Percentiles rank a stretch among this genome's conserved stretches.
Evolutionary conservation across 1,140 invertebrate species (phyloP).

Genomic region (Leptinotarsa undecemlineata): DNA sequence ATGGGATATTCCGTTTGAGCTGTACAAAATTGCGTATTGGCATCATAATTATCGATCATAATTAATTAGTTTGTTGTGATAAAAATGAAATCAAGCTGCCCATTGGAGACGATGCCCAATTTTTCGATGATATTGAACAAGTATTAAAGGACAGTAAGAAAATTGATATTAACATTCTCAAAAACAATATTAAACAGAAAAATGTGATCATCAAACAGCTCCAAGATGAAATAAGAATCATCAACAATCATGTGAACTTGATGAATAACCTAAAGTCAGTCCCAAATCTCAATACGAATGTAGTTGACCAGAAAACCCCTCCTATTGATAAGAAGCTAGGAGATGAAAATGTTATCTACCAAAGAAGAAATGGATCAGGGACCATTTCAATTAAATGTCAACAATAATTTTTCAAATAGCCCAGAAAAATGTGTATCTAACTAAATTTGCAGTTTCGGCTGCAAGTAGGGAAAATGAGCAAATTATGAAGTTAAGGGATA

Average conservation of each 20-base stretch:
- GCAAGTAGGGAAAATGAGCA: background rate
- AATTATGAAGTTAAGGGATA: background rate
- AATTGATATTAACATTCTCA: background rate
- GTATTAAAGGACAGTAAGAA: background rate
- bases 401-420: background rate
- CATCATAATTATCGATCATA: no score
- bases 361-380: background rate
- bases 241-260: constrained; percentile 3
- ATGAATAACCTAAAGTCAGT: background rate
- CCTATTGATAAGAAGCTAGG: no score
- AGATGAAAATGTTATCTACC: background rate
- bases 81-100: background rate
- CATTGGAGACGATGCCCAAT: background rate
- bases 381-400: background rate
- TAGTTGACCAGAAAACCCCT: background rate
- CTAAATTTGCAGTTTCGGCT: background rate
- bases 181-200: background rate
- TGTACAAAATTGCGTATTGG: no score
- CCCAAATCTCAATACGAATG: background rate
- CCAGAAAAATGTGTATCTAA: background rate
- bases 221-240: background rate
- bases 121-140: background rate
- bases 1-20: no score
- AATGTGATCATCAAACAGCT: background rate
- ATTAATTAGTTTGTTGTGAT: background rate